These are phyloP conservation scores for Hemibagrus guttatus DNA, from an alignment of 2,797 vertebrate genomes.

Conservation along the genomic window DNA sequence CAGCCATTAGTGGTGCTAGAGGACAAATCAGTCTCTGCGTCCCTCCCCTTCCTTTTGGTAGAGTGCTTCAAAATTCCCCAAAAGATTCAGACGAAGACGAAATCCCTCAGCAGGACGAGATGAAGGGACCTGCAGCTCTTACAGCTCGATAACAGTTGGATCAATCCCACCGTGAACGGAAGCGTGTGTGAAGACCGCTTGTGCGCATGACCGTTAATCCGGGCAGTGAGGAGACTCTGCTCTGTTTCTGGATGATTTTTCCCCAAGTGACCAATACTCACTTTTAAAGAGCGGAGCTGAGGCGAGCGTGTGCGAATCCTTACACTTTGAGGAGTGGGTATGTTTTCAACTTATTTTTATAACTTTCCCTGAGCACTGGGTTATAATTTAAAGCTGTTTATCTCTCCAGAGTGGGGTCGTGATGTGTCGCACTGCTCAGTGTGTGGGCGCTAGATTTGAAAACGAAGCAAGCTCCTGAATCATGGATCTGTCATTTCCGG, in stretches of 20 bases:
- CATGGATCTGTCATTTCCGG: background rate
- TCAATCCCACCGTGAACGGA: background rate
- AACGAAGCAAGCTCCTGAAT: background rate
- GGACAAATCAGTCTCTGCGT: constrained; percentile 40
- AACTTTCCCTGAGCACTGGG: background rate
- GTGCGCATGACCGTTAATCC: background rate
- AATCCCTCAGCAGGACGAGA: background rate
- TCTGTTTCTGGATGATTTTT: constrained; percentile 11
- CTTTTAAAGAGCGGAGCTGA: background rate
- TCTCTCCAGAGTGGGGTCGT: background rate
- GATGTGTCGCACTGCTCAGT: background rate
- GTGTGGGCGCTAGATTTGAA: constrained; percentile 28
- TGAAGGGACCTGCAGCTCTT: background rate
- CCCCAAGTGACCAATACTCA: background rate
- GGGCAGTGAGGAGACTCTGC: background rate
- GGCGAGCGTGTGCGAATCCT: background rate
- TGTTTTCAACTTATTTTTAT: background rate
- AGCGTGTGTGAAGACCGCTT: too few species aligned
- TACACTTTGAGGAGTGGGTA: constrained; percentile 18
- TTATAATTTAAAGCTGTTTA: background rate
- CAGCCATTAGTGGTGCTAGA: constrained; percentile 17
- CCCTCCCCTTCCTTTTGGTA: constrained; percentile 74
- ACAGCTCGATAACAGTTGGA: background rate
- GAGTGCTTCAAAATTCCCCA: constrained; percentile 73
- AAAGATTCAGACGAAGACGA: background rate